Evolutionary conservation across 2,797 vertebrate species (phyloP).

Genomic region (Mormyrus hasselquistii): DNA sequence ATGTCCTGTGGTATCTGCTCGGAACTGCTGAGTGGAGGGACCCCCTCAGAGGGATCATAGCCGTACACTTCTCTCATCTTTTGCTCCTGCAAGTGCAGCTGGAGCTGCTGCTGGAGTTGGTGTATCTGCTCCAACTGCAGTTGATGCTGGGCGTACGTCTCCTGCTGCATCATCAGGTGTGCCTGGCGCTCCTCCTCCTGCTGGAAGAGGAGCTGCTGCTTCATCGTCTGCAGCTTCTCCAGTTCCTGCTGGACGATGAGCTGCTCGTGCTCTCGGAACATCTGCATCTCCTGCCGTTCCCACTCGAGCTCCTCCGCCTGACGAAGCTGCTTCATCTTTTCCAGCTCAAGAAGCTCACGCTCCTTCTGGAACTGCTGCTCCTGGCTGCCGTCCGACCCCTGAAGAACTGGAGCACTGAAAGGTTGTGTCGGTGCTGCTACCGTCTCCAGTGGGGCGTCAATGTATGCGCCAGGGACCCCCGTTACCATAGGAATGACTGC

Average conservation of each 20-base stretch:
- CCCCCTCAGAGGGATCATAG: slow-evolving; percentile 61
- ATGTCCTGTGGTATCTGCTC: slow-evolving; percentile 63
- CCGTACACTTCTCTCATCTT: slow-evolving; percentile 71
- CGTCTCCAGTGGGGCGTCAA: slow-evolving; percentile 70
- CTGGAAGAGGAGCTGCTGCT: slow-evolving; percentile 91
- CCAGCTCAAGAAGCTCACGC: slow-evolving; percentile 88
- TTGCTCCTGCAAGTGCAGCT: slow-evolving; percentile 91
- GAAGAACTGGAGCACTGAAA: slow-evolving; percentile 74
- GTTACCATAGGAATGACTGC: slow-evolving; percentile 71
- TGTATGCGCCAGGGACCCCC: slow-evolving; percentile 80
- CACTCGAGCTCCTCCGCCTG: slow-evolving; percentile 95
- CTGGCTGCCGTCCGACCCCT: slow-evolving; percentile 83
- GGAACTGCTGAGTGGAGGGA: slow-evolving; percentile 57
- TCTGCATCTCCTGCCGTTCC: slow-evolving; percentile 97
- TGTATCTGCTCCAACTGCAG: slow-evolving; percentile 93
- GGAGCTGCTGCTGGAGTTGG: slow-evolving; percentile 90
- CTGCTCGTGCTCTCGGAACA: slow-evolving; percentile 94
- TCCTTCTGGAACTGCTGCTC: slow-evolving; percentile 91
- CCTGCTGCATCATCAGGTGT: slow-evolving; percentile 92
- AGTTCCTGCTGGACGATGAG: slow-evolving; percentile 95
- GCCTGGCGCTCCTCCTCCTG: slow-evolving; percentile 96
- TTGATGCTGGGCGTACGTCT: slow-evolving; percentile 89
- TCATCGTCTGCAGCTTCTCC: slow-evolving; percentile 91
- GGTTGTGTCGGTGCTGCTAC: slow-evolving; percentile 72
- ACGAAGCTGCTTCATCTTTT: slow-evolving; percentile 93